Conservation (phyloP, 2,888 invertebrate species). For the Deilephila elpenor region DNA sequence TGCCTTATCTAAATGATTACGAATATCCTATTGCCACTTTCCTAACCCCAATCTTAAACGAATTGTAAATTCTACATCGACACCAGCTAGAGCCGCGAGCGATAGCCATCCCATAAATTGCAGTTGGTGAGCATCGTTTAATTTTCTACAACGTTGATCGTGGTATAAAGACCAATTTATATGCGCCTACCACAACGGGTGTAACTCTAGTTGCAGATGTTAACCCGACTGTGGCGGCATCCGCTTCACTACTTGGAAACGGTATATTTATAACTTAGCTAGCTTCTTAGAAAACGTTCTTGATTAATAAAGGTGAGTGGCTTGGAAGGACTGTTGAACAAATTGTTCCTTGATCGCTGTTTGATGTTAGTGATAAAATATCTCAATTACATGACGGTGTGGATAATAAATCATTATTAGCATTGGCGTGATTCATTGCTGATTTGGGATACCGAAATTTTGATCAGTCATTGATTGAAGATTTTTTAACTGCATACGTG, state of each 20-base stretch:
- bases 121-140: slow-evolving; percentile 50
- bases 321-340: slow-evolving; percentile 38
- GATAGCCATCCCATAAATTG: not conserved
- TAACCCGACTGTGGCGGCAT: slow-evolving; percentile 77
- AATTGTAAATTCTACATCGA: no score
- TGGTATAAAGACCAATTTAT: slow-evolving; percentile 69
- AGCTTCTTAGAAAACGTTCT: slow-evolving; percentile 70
- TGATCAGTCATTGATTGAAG: not conserved
- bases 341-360: not conserved
- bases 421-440: not conserved
- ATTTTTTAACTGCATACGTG: not conserved
- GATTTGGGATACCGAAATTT: not conserved
- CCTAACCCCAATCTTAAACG: no score
- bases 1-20: no score
- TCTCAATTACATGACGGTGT: slow-evolving; percentile 12
- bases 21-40: no score
- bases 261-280: slow-evolving; percentile 79
- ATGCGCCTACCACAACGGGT: slow-evolving; percentile 78
- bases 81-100: no score
- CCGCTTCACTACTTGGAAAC: slow-evolving; percentile 79
- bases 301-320: slow-evolving; percentile 66
- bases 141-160: slow-evolving; percentile 70
- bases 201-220: slow-evolving; percentile 84
- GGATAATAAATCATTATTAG: not conserved
- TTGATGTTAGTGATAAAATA: slow-evolving; percentile 9